Evolutionary conservation across 2,888 invertebrate species (phyloP).

Genomic region (Pharmacophagus antenor): DNA sequence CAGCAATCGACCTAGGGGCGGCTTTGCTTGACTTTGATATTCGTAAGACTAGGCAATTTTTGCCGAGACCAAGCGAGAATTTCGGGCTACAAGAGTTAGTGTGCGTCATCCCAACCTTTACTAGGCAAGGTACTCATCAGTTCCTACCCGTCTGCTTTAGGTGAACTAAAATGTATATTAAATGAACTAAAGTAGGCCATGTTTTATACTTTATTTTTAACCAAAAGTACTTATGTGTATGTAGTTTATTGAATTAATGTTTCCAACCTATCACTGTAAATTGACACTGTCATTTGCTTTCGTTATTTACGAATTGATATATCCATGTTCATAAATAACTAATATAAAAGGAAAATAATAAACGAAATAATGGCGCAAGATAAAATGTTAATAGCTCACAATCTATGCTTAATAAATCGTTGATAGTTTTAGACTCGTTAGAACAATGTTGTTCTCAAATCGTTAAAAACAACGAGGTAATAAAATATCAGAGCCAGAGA

Average conservation of each 20-base stretch:
- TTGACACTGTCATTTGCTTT: neutral
- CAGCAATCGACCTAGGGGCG: too few species aligned
- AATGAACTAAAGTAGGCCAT: too few species aligned
- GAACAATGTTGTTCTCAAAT: slow-evolving; percentile 41
- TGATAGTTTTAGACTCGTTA: slow-evolving; percentile 27
- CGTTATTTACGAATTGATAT: neutral
- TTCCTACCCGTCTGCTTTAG: too few species aligned
- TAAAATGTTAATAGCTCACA: slow-evolving; percentile 24
- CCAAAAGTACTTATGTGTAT: neutral
- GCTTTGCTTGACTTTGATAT: too few species aligned
- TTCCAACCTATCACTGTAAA: neutral
- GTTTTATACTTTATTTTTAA: neutral
- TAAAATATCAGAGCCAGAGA: slow-evolving; percentile 43
- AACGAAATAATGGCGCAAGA: slow-evolving; percentile 14
- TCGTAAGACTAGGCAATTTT: too few species aligned
- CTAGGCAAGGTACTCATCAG: too few species aligned
- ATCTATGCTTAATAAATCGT: slow-evolving; percentile 25
- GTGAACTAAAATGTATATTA: too few species aligned
- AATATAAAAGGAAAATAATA: slow-evolving; percentile 3
- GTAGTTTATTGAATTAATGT: neutral
- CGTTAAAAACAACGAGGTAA: slow-evolving; percentile 49
- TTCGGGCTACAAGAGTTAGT: neutral
- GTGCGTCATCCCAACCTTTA: neutral
- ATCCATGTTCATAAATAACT: slow-evolving; percentile 3
- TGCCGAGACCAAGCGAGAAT: neutral